These are phyloP conservation scores for Pogonocichla stellata DNA, from an alignment of 2,113 vertebrate genomes.

Conservation along the genomic window DNA sequence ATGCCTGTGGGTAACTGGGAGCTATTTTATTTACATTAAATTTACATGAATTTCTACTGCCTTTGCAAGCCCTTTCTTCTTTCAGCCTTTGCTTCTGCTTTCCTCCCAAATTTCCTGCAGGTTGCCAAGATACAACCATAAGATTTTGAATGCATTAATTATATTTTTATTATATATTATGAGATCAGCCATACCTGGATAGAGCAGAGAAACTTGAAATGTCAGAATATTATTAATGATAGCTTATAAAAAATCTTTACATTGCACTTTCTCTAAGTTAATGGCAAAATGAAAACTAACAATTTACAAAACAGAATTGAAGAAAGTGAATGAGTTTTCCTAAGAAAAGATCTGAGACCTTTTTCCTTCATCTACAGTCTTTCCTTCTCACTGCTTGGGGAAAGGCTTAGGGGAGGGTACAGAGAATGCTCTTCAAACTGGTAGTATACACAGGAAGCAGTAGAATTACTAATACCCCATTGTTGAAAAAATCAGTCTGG, in stretches of 20 bases:
- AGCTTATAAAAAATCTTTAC: too few relatives aligned
- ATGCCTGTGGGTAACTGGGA: neutral
- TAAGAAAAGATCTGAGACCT: neutral
- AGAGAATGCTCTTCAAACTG: neutral
- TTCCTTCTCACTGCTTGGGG: neutral
- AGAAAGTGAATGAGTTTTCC: neutral
- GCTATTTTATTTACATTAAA: conserved; percentile 10
- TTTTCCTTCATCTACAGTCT: neutral
- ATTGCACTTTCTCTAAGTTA: too few relatives aligned
- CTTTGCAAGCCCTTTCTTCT: neutral
- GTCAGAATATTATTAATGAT: neutral
- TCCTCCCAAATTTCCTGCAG: neutral
- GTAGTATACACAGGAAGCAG: neutral
- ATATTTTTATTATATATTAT: neutral
- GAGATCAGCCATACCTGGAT: neutral
- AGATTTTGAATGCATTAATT: neutral
- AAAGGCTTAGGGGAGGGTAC: neutral
- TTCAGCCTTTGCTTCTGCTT: neutral
- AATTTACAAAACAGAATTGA: neutral
- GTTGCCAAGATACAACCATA: neutral
- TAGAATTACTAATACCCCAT: neutral
- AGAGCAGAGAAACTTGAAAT: neutral
- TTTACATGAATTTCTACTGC: neutral
- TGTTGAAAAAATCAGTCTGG: neutral
- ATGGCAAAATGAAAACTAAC: neutral